Base-by-base conservation (phyloP, 2,888 invertebrate species). In the Morinoia aosen region DNA sequence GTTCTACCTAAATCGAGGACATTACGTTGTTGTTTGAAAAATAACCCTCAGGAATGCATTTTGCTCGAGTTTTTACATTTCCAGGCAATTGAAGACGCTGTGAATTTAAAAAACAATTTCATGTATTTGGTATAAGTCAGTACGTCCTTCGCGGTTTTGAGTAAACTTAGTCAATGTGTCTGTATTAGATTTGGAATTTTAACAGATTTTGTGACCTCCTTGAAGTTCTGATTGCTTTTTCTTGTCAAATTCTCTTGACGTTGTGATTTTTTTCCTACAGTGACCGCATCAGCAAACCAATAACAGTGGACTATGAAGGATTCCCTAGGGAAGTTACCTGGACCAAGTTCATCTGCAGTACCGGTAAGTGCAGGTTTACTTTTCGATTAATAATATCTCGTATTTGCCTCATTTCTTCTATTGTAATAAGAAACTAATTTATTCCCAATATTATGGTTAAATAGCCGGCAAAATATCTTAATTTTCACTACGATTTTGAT, bases 291-390 rank as follows among this genome's bases (percentile, higher is more conserved):
- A 96, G 96, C 16, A 96, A 95, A 33, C 64, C 95, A n/a, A 94
- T 96, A n/a, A 95, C 94, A 33, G 96, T 96, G 14, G 96, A 96
- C 58, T 58, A 95, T 39, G 96, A 96, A 76, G 96, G 96, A 16
- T 96, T 95, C 90, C 96, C 96, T 4, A 88, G 95, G 33, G 96
- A 96, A 64, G 95, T 95, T 33, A 96, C 95, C n/a, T 96, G 95
- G 95, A 95, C 95, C 10, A 96, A 96, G 61, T 96, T 95, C 95
- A 95, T 96, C 33, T 96, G 96, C 76, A 98, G 98, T 3, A 97
- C 97, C 97, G 98, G 98, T 98, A 97, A 97, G 95, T 95, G n/a
- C 88, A 39, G 88, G 12, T 88, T 88, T 88, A 12, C 11, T 39
- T 10, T 4, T 88, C 2, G n/a, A n/a, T 40, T 40, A 12, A 61